These are phyloP conservation scores for Baryphthengus martii DNA, from an alignment of 2,113 vertebrate species.

Conservation along the genomic window DNA sequence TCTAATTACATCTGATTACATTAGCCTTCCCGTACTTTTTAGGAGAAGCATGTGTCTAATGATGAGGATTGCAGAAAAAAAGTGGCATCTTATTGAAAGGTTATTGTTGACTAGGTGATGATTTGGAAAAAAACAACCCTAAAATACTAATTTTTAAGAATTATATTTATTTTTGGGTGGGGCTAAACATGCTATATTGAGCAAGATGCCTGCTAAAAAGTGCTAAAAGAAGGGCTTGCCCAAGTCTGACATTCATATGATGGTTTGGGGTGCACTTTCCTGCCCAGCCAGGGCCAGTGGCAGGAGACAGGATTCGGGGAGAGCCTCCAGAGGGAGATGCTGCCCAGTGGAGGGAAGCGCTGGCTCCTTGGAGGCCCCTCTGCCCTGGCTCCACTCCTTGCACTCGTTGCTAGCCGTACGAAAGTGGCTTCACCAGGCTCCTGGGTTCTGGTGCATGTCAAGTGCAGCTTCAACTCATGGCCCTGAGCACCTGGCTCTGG, in stretches of 20 bases:
- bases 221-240: background rate
- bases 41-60: background rate
- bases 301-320: background rate
- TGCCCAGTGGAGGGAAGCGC: rapidly evolving
- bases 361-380: background rate
- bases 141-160: background rate
- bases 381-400: background rate
- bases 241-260: background rate
- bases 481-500: rapidly evolving
- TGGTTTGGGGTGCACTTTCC: background rate
- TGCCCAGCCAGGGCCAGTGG: background rate
- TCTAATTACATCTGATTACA: background rate
- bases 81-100: background rate
- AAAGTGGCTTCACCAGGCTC: background rate
- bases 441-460: background rate
- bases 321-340: constrained; percentile 5
- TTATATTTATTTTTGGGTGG: background rate
- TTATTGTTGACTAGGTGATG: background rate
- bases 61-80: background rate
- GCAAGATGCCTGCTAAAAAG: background rate
- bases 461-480: rapidly evolving
- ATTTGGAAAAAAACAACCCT: background rate
- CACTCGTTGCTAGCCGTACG: background rate
- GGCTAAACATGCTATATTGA: background rate
- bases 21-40: background rate